Evolutionary conservation across 2,113 vertebrate genomes (phyloP).

Genomic region (Amblyopsis rosae): DNA sequence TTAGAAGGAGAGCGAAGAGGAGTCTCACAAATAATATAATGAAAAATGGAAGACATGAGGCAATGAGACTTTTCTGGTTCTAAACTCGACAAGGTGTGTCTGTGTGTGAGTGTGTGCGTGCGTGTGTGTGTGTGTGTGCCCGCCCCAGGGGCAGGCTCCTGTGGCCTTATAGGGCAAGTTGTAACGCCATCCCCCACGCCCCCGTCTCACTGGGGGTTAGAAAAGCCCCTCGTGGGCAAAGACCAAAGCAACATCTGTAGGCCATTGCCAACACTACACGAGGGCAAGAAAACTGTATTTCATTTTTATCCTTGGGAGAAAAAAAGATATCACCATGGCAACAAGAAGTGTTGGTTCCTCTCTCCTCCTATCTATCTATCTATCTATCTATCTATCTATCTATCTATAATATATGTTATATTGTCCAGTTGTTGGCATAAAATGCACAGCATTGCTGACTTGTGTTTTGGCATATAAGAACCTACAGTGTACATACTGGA

Average conservation of each 20-base stretch:
- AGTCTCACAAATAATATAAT: conserved; percentile 57
- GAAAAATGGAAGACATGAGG: conserved; percentile 68
- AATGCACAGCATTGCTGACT: too few species aligned
- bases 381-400: background rate
- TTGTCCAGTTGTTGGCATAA: background rate
- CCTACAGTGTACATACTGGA: too few species aligned
- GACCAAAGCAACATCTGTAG: conserved; percentile 49
- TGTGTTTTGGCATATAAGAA: too few species aligned
- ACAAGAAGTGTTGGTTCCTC: conserved; percentile 51
- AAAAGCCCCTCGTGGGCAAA: conserved; percentile 50
- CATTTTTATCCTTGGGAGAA: conserved; percentile 52
- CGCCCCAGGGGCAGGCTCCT: background rate
- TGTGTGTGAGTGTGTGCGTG: conserved; percentile 15
- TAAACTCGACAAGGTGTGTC: conserved; percentile 44
- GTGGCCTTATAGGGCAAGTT: too few species aligned
- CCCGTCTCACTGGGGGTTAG: conserved; percentile 35
- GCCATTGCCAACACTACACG: conserved; percentile 28
- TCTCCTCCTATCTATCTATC: conserved; percentile 4
- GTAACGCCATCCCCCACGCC: background rate
- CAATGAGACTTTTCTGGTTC: conserved; percentile 64
- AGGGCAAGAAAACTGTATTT: conserved; percentile 46
- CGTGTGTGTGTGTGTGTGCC: background rate
- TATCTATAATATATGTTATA: conserved; percentile 1
- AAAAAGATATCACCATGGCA: conserved; percentile 58
- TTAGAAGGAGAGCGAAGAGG: conserved; percentile 30